Conservation (phyloP, 1,140 invertebrate species). For the Cheumatopsyche charites region DNA sequence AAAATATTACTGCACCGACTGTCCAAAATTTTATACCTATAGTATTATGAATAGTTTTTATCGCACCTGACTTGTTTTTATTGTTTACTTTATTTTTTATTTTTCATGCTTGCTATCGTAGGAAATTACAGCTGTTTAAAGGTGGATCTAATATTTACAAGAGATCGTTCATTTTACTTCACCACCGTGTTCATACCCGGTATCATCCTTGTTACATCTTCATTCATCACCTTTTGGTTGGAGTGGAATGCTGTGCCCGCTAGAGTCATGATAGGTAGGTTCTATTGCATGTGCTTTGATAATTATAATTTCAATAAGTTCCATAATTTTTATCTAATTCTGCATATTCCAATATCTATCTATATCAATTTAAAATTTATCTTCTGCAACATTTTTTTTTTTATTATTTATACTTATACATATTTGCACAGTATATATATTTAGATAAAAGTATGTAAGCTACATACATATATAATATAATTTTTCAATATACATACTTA, state of each 20-base stretch:
- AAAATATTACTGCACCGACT: slow-evolving; percentile 9
- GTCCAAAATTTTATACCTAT: background rate
- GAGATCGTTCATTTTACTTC: slow-evolving; percentile 94
- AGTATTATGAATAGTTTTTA: background rate
- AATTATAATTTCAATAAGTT: background rate
- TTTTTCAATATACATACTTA: too few species aligned
- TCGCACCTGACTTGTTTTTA: background rate
- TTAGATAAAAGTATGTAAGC: too few species aligned
- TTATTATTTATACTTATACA: background rate
- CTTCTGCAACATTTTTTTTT: background rate
- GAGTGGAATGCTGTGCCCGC: slow-evolving; percentile 96
- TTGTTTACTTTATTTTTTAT: slow-evolving; percentile 23
- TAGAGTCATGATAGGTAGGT: slow-evolving; percentile 88
- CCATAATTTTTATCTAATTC: background rate
- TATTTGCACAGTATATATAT: background rate
- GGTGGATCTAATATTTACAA: slow-evolving; percentile 89
- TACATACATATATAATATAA: too few species aligned
- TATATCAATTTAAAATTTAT: background rate
- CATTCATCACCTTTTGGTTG: slow-evolving; percentile 87
- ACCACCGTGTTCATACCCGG: slow-evolving; percentile 95
- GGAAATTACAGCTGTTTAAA: slow-evolving; percentile 94
- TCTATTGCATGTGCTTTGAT: slow-evolving; percentile 18
- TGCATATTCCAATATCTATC: background rate
- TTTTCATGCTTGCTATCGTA: slow-evolving; percentile 63
- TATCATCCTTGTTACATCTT: slow-evolving; percentile 93